phyloP scores from a whole-genome alignment of 2,797 vertebrate genomes.

The Spatula clypeata region DNA sequence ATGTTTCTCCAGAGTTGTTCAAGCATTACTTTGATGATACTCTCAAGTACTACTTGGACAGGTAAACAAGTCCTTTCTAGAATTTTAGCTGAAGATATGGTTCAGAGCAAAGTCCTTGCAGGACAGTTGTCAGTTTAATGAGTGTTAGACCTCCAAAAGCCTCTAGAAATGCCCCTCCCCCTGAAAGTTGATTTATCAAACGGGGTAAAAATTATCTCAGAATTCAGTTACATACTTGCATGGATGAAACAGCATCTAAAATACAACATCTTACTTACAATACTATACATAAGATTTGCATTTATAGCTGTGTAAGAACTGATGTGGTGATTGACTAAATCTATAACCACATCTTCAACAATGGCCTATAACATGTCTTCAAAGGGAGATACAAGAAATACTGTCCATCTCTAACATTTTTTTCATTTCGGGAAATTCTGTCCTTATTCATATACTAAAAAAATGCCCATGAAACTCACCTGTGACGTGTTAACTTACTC shows the following conservation, averaged over 20 bases:
- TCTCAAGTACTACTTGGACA: neutral
- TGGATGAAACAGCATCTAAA: neutral
- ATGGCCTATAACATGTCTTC: neutral
- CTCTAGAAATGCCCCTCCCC: neutral
- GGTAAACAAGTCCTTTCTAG: neutral
- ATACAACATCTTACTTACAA: neutral
- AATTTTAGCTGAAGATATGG: neutral
- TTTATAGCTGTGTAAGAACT: neutral
- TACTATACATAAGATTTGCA: neutral
- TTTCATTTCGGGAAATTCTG: neutral
- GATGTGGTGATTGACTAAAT: neutral
- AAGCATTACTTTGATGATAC: neutral
- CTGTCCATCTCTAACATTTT: neutral
- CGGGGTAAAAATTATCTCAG: neutral
- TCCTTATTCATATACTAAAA: neutral
- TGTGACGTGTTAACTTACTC: neutral
- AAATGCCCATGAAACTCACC: neutral
- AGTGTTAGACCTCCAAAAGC: neutral
- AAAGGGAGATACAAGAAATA: neutral
- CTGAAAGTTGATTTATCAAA: rapidly evolving
- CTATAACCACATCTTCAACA: neutral
- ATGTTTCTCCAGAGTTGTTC: neutral
- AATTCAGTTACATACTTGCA: rapidly evolving
- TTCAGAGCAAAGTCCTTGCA: neutral
- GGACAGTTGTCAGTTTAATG: neutral